These are phyloP conservation scores for Parthenolecanium corni DNA, from an alignment of 2,888 invertebrate genomes.

Conservation along the genomic window DNA sequence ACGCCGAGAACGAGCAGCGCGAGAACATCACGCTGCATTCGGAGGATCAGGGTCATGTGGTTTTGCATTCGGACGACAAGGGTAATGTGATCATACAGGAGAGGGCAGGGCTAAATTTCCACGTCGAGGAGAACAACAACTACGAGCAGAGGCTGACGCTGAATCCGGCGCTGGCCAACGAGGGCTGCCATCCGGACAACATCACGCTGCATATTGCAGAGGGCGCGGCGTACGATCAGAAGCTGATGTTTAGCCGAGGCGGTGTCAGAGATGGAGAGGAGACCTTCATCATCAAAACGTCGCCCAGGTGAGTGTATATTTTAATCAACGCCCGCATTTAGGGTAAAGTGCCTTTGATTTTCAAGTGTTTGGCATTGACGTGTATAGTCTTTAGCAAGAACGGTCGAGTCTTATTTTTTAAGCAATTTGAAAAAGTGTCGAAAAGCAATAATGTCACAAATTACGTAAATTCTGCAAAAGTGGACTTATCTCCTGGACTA, in stretches of 20 bases:
- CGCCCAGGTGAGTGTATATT: slow-evolving; percentile 9
- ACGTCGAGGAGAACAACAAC: slow-evolving; percentile 18
- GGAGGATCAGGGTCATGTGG: slow-evolving; percentile 24
- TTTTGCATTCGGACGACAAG: slow-evolving; percentile 20
- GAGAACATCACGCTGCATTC: slow-evolving; percentile 18
- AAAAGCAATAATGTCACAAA: too few species aligned
- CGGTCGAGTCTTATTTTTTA: too few species aligned
- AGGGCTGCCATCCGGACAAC: slow-evolving; percentile 7
- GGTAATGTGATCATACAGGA: slow-evolving; percentile 17
- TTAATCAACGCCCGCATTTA: too few species aligned
- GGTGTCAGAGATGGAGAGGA: slow-evolving; percentile 6
- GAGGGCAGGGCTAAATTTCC: slow-evolving; percentile 7
- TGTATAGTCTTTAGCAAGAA: too few species aligned
- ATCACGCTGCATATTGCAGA: slow-evolving; percentile 20
- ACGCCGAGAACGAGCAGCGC: neutral
- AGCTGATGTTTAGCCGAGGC: slow-evolving; percentile 9
- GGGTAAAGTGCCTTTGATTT: too few species aligned
- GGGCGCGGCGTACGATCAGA: slow-evolving; percentile 16
- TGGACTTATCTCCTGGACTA: too few species aligned
- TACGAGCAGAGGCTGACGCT: slow-evolving; percentile 17
- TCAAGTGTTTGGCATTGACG: too few species aligned
- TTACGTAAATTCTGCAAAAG: too few species aligned
- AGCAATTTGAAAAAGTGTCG: too few species aligned
- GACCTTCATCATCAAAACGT: slow-evolving; percentile 9
- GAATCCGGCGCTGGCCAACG: neutral